Evolutionary conservation across 2,888 invertebrate species (phyloP).

Genomic region (Hofmannophila pseudospretella): DNA sequence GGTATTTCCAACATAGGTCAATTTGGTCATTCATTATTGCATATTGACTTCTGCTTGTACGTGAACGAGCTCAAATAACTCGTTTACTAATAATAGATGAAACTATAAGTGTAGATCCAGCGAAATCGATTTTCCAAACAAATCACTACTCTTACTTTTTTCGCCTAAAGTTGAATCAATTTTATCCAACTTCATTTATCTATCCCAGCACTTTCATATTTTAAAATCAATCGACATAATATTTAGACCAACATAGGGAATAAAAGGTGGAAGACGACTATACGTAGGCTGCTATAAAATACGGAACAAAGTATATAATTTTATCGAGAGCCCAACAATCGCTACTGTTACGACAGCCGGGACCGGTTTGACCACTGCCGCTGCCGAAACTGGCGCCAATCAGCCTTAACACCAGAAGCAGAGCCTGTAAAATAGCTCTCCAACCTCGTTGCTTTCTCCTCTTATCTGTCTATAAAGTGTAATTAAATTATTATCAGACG

Average conservation of each 20-base stretch:
- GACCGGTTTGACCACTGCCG: conserved; percentile 61
- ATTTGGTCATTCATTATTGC: no score
- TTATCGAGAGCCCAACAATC: conserved; percentile 63
- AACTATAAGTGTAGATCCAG: no score
- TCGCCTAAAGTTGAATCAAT: no score
- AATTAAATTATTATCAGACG: conserved; percentile 34
- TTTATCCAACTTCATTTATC: neutral
- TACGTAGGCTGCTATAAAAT: conserved; percentile 24
- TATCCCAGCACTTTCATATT: neutral
- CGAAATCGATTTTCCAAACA: no score
- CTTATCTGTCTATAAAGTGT: conserved; percentile 32
- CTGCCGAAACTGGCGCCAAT: conserved; percentile 50
- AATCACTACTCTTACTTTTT: no score
- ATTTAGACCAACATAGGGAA: neutral
- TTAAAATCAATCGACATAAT: no score
- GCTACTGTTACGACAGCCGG: conserved; percentile 61
- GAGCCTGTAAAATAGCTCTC: conserved; percentile 7
- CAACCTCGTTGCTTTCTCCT: conserved; percentile 35
- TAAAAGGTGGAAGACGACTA: conserved; percentile 15
- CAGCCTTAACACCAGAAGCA: conserved; percentile 40
- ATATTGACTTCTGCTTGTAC: no score
- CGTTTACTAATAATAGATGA: no score
- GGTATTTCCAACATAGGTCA: no score
- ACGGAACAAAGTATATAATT: conserved; percentile 51
- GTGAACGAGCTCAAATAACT: no score